Base-by-base conservation (phyloP, 2,797 vertebrate species). In the Cryptoblepharus egeriae region DNA sequence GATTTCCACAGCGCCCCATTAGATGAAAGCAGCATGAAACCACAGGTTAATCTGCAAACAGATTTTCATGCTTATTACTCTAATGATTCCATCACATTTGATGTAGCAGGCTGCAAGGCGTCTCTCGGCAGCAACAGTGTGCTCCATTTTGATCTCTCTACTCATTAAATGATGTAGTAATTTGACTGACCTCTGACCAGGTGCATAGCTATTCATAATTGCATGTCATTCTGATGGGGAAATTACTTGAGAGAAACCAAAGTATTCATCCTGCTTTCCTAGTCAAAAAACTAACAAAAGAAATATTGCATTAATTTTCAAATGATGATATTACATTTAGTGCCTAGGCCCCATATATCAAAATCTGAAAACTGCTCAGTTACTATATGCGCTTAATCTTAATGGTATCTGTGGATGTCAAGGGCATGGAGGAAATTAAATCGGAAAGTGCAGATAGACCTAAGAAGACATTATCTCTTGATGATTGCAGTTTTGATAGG, bases 351-450 rank as follows among this genome's bases (percentile, higher is more conserved):
- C 97, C 97, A 98, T 98, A 97, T 95, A 98, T 99, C 97, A 98
- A 96, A 96, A 96, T 93, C 92, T 94, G 96, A 95, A 95, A 98
- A 97, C 97, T 96, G 96, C 97, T 98, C 96, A 94, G 96, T 97
- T 98, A 98, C 97, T 97, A 95, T 97, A 96, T 97, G 97, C 96
- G 97, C 97, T 98, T 98, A 98, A 98, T 99, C 98, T 98, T 98
- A 98, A 99, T 98, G 98, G 97, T 98, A 99, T 99, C 98, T 96
- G 97, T 97, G 97, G 97, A 98, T 99, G 98, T 99, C 98, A 99
- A 99, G 98, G 98, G 98, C 98, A 98, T 97, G 98, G 97, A 98
- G 98, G 98, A 99, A 99, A 99, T 99, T 98, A 99, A 99, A 99
- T 99, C 98, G 97, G 98, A 99, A 98, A 99, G 98, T 99, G 98